Base-by-base conservation (phyloP, 2,797 vertebrate genomes). In the Argya squamiceps region DNA sequence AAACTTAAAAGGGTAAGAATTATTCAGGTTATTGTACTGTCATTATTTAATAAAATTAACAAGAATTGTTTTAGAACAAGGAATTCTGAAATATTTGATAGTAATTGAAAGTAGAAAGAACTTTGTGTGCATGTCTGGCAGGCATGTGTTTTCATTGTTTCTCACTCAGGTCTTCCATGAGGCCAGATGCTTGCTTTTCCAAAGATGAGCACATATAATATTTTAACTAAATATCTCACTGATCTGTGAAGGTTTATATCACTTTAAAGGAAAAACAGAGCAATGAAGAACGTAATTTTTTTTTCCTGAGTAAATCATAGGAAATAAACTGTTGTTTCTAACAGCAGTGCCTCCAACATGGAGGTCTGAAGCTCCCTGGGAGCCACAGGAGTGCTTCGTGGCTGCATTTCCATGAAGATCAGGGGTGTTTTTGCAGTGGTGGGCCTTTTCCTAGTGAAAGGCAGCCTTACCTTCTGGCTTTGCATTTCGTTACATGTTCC, bases 261-360 rank as follows among this genome's bases (percentile, higher is more conserved):
- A 37, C 11, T 88, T 88, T 13, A 73, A 82, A 73, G 24, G 73
- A 44, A 19, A 82, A 68, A 39, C 2, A 5, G 26, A 43, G 10
- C 83, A 58, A 50, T 52, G 47, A 76, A 65, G 37, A 58, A 69
- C 47, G 32, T 8, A 64, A 9, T 19, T 1, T 30, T 60, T 91
- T 92, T 83, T 11, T 50, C 55, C n/a, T 65, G 24, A 50, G 9
- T 53, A 82, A 89, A 60, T 27, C 8, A 12, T 3, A 13, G 27
- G 20, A 17, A 70, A 67, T 67, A 62, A 71, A 55, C 41, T 59
- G 18, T 60, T 92, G 53, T 26, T 90, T 85, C 44, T 75, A 20
- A 22, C 60, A 44, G 21, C 1, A 2, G 39, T 71, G 56, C 29
- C n/a, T 73, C n/a, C 3, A 3, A 10, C 8, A 23, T 0, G 1